phyloP scores from a whole-genome alignment of 2,797 vertebrate genomes.

The Sebastes minor region DNA sequence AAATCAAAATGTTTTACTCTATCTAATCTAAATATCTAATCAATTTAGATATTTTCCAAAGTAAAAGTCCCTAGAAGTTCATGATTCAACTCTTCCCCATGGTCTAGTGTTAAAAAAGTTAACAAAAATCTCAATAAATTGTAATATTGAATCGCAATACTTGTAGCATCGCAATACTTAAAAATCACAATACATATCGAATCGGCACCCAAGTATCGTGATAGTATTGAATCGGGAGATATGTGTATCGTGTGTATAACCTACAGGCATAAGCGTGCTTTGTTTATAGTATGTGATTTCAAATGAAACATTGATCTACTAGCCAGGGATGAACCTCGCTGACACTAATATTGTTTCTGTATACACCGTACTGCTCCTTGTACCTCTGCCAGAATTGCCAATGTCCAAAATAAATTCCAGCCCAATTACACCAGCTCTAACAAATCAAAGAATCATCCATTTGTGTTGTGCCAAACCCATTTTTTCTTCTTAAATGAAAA shows the following conservation, averaged over 20 bases:
- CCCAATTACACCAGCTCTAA: not conserved
- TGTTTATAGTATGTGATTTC: slow-evolving; percentile 1
- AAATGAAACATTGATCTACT: slow-evolving; percentile 22
- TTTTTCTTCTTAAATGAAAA: slow-evolving; percentile 30
- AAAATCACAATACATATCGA: no score
- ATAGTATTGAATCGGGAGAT: no score
- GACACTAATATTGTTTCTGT: slow-evolving; percentile 12
- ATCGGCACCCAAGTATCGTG: no score
- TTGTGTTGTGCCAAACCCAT: slow-evolving; percentile 15
- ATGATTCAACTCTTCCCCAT: no score
- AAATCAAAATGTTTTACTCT: no score
- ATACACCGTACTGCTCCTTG: not conserved
- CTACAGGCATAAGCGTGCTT: not conserved
- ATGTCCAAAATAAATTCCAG: slow-evolving; percentile 16
- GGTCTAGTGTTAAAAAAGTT: no score
- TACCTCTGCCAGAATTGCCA: slow-evolving; percentile 11
- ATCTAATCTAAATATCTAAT: no score
- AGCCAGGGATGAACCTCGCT: slow-evolving; percentile 5
- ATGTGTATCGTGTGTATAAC: not conserved
- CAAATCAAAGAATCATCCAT: slow-evolving; percentile 23
- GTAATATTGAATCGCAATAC: no score
- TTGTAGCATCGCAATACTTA: no score
- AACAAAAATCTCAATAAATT: fast-evolving
- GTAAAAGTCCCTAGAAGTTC: no score
- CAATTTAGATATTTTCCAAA: no score